phyloP scores from a whole-genome alignment of 2,113 vertebrate species.

The Pongo pygmaeus region DNA sequence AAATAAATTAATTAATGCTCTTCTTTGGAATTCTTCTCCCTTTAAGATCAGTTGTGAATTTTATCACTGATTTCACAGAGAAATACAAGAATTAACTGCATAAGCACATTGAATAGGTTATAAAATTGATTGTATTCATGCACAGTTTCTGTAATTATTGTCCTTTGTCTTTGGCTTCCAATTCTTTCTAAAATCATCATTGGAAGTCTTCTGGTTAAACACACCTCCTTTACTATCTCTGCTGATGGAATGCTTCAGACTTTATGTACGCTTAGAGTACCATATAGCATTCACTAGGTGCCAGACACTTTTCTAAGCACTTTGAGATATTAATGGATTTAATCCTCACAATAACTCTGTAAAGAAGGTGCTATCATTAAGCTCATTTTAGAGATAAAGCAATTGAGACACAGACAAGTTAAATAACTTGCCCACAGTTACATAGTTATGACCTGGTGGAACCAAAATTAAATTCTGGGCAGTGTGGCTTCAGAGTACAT shows the following conservation, averaged over 20 bases:
- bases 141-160: background rate
- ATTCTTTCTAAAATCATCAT: background rate
- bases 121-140: background rate
- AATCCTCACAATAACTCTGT: background rate
- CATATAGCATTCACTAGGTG: background rate
- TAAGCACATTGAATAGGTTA: background rate
- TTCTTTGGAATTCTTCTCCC: background rate
- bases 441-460: background rate
- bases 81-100: background rate
- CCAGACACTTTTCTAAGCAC: background rate
- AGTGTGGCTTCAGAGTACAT: background rate
- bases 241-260: background rate
- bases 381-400: background rate
- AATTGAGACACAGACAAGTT: background rate
- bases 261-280: background rate
- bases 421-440: background rate
- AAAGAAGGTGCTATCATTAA: background rate
- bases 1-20: background rate
- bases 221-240: background rate
- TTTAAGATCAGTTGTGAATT: background rate
- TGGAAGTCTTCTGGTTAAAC: background rate
- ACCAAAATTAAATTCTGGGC: background rate
- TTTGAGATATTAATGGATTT: background rate
- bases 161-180: background rate
- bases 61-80: background rate